Percentiles rank a stretch among this genome's conserved stretches.
These are phyloP conservation scores for Agapostemon virescens DNA, from an alignment of 2,888 invertebrate species.

Conservation along the genomic window DNA sequence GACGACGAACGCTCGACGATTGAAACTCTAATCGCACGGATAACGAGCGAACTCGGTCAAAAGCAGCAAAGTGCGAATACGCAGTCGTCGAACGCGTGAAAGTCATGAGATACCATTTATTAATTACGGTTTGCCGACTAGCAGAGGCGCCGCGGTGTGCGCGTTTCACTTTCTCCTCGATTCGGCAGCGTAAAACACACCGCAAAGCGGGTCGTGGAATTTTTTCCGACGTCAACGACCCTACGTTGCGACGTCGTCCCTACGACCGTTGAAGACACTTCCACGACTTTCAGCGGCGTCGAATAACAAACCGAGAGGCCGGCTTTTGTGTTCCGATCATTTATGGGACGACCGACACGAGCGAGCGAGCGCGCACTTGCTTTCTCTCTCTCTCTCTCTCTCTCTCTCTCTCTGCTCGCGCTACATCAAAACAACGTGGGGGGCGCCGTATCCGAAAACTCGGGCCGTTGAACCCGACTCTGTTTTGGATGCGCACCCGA, in stretches of 20 bases:
- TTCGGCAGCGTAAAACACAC: neutral
- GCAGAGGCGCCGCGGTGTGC: neutral
- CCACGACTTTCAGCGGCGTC: conserved; percentile 21
- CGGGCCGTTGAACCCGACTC: conserved; percentile 58
- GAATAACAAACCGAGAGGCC: conserved; percentile 35
- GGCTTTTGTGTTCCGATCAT: conserved; percentile 31
- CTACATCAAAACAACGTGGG: conserved; percentile 57
- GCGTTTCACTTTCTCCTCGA: conserved; percentile 6
- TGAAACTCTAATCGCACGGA: neutral
- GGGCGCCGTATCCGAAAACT: conserved; percentile 49
- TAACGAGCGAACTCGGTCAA: neutral
- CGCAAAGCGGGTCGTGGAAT: conserved; percentile 6
- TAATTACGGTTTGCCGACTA: neutral
- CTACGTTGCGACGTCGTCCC: neutral
- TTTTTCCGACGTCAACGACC: conserved; percentile 28
- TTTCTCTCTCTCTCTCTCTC: neutral
- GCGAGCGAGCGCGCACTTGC: neutral
- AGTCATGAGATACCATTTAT: conserved; percentile 6
- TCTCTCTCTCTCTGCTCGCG: neutral
- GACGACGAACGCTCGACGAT: neutral
- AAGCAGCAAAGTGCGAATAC: neutral
- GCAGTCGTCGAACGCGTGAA: neutral
- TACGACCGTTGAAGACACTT: conserved; percentile 25
- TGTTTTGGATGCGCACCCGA: conserved; percentile 56
- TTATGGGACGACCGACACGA: conserved; percentile 39